These are phyloP conservation scores for Channa maculata DNA, from an alignment of 2,113 vertebrate species.

Conservation along the genomic window DNA sequence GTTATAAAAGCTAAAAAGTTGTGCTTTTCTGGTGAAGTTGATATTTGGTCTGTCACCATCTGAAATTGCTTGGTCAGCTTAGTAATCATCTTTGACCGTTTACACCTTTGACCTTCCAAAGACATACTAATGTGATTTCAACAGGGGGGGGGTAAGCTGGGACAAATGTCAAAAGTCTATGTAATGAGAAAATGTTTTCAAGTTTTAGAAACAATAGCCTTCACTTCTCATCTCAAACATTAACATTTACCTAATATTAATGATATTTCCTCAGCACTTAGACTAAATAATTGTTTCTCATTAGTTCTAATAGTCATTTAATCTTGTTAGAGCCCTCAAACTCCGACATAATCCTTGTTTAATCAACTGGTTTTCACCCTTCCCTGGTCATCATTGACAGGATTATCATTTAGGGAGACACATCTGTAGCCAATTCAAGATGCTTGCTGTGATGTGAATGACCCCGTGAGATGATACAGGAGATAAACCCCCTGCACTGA, in stretches of 20 bases:
- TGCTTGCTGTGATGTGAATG: constrained; percentile 58
- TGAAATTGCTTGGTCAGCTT: too few relatives aligned
- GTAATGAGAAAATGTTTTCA: background rate
- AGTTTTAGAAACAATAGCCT: background rate
- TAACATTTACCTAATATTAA: constrained; percentile 39
- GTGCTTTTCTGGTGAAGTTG: too few relatives aligned
- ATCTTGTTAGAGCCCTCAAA: constrained; percentile 53
- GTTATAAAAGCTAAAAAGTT: too few relatives aligned
- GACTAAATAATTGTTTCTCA: constrained; percentile 39
- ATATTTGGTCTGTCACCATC: too few relatives aligned
- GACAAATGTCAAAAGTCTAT: too few relatives aligned
- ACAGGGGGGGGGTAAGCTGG: too few relatives aligned
- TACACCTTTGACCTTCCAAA: too few relatives aligned
- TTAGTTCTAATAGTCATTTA: constrained; percentile 69
- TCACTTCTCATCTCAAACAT: constrained; percentile 9
- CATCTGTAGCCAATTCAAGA: constrained; percentile 76
- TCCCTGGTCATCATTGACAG: constrained; percentile 66
- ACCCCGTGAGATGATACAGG: constrained; percentile 67
- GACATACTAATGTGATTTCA: too few relatives aligned
- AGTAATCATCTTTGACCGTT: too few relatives aligned
- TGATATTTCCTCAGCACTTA: constrained; percentile 3
- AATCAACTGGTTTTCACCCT: constrained; percentile 64
- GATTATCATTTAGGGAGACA: constrained; percentile 72
- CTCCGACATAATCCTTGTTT: constrained; percentile 57
- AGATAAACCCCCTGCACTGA: constrained; percentile 68